Base-by-base conservation (phyloP, 2,888 invertebrate species). In the Drosophila cyrtoloma region DNA sequence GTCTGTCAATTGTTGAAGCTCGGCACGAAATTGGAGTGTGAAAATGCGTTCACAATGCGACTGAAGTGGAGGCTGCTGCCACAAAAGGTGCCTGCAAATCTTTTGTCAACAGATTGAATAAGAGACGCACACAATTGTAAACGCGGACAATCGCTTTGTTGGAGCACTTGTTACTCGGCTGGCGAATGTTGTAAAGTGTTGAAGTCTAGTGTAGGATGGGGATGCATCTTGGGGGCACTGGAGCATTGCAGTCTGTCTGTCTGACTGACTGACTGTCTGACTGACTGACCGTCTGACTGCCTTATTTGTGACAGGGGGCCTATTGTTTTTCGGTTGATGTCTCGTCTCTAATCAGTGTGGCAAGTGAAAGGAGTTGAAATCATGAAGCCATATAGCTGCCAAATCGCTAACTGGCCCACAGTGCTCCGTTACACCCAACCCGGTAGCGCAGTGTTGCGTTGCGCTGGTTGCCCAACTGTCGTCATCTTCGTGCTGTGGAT, bases 391-490 rank as follows among this genome's bases (percentile, higher is more conserved):
- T 87, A 75, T 53, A 81, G 90, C 75, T 79, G 90, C 68, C 74
- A 82, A 89, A 89, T 89, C 77, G 77, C 71, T 82, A 75, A 89
- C 90, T 89, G 65, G 78, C 75, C 81, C 79, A 84, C 28, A 39
- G 62, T 69, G 59, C 79, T 76, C 69, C 66, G 82, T 84, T 89
- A 89, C 87, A 91, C 75, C 89, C 84, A 86, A 87, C 91, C 90
- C 86, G 91, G 86, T 87, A 89, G 86, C 68, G 90, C 91, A 89
- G 77, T 89, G 82, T 89, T 73, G 69, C 91, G 85, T 87, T 69
- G 72, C 58, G 53, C 58, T 50, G 32, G 50, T 82, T 85, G 60
- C 74, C 75, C 75, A 68, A 78, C 68, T 82, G 82, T 78, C 69
- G 67, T 56, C 35, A 52, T 42, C 69, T 52, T 37, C 37, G 35